Conservation (phyloP, 2,888 invertebrate species). For the Pterobdella sp. region DNA sequence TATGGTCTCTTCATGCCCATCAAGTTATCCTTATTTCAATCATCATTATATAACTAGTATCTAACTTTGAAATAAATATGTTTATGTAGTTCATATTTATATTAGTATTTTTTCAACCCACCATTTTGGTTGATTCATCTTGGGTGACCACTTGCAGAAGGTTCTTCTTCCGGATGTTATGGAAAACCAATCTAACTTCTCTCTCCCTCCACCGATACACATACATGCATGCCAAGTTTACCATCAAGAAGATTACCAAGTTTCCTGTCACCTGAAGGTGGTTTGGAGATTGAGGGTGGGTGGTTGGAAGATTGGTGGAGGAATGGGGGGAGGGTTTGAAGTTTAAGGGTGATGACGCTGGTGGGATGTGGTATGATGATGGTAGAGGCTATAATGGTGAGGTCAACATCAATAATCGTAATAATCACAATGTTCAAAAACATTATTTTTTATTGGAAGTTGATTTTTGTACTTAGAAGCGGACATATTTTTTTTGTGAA, state of each 20-base stretch:
- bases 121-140: conserved; percentile 21
- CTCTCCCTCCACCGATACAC: conserved; percentile 15
- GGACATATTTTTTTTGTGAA: no score
- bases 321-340: not conserved
- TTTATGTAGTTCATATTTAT: no score
- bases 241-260: conserved; percentile 4
- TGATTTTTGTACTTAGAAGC: no score
- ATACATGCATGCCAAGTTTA: conserved; percentile 12
- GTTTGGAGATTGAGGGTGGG: not conserved
- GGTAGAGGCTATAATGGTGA: conserved; percentile 2
- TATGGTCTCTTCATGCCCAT: no score
- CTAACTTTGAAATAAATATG: no score
- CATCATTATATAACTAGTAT: no score
- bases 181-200: not conserved
- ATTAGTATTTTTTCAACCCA: conserved; percentile 10
- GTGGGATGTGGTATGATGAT: not conserved
- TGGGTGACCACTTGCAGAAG: not conserved
- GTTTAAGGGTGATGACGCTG: not conserved
- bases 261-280: conserved; percentile 20
- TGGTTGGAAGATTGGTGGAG: not conserved
- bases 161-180: not conserved
- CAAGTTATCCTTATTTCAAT: no score
- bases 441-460: no score
- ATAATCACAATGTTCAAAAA: not conserved
- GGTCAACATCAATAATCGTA: not conserved